Evolutionary conservation across 2,113 vertebrate genomes (phyloP), one percentile per base, ranked within the genome.

Genomic region (Copsychus sechellarum): DNA sequence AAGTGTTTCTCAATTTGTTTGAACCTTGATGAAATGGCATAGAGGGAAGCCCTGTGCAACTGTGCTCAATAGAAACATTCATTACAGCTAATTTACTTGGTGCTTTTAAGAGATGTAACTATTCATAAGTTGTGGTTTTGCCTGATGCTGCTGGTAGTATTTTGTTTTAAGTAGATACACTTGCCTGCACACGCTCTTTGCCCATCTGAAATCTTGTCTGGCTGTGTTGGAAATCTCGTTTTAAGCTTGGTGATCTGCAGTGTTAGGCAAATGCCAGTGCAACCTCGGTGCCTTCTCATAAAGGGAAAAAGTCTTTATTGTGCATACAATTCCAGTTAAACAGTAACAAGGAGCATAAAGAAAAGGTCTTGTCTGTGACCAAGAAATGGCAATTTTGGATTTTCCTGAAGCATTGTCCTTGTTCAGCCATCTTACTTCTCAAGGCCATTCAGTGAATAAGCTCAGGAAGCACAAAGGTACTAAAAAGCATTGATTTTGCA

Each of bases 101-200:
- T 96, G 64, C 90, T 92, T 95, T 86, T 92, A 91, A 90, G 86
- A 91, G 81, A 67, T 40, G 10, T 54, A 91, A 34, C 76, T 90
- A 95, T 95, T 90, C 93, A 78, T 88, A 93, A 94, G 80, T 90
- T 89, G 95, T 88, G 82, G 86, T 61, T 95, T 94, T 94, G 80
- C 95, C 88, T 90, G 86, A 84, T 94, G 94, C 76, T 95, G 93
- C 88, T 88, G 80, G 88, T 96, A 94, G 69, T 84, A 73, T 96
- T 95, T 95, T 93, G 92, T 93, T 96, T 86, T 87, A 83, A 94
- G 90, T 60, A 93, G 73, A 81, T 73, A 26, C 72, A 33, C 92
- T 97, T 97, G 95, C 93, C 94, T 71, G 79, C 88, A 95, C 88
- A 96, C 0, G 88, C 79, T 88, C 92, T 72, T 85, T 78, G 69